Evolutionary conservation across 2,888 invertebrate species (phyloP).

Genomic region (Masnerella sp.): DNA sequence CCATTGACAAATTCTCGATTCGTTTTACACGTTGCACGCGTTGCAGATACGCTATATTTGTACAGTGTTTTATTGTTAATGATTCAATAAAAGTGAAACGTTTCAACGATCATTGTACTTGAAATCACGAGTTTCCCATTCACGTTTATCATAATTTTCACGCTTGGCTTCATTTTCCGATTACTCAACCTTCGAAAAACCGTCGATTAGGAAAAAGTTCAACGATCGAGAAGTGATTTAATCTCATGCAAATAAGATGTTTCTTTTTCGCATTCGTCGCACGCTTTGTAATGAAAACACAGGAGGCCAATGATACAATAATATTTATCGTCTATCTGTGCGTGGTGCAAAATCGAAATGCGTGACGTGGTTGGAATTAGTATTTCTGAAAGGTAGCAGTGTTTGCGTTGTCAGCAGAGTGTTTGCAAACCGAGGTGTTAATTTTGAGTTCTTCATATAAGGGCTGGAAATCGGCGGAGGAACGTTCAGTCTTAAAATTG

Average conservation of each 20-base stretch:
- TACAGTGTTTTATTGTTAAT: slow-evolving; percentile 49
- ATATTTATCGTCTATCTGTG: slow-evolving; percentile 6
- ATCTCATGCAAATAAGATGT: no score
- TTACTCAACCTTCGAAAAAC: no score
- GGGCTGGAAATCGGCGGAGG: neutral
- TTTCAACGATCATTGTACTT: neutral
- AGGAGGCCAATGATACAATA: neutral
- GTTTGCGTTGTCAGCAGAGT: slow-evolving; percentile 9
- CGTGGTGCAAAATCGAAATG: slow-evolving; percentile 16
- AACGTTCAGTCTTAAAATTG: no score
- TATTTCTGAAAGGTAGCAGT: neutral
- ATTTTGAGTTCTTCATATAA: neutral
- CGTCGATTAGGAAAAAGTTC: no score
- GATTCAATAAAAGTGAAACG: slow-evolving; percentile 27
- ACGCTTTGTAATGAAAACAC: neutral
- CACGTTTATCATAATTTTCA: no score
- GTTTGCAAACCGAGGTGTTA: neutral
- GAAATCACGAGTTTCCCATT: no score
- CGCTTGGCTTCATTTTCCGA: no score
- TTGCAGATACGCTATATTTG: slow-evolving; percentile 41
- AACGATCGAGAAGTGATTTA: no score
- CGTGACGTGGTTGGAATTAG: slow-evolving; percentile 21
- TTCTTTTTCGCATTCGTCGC: no score
- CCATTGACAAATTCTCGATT: slow-evolving; percentile 23
- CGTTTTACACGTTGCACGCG: slow-evolving; percentile 20